These are phyloP conservation scores for Lagopus leucura DNA, from an alignment of 2,113 vertebrate species.

Conservation along the genomic window DNA sequence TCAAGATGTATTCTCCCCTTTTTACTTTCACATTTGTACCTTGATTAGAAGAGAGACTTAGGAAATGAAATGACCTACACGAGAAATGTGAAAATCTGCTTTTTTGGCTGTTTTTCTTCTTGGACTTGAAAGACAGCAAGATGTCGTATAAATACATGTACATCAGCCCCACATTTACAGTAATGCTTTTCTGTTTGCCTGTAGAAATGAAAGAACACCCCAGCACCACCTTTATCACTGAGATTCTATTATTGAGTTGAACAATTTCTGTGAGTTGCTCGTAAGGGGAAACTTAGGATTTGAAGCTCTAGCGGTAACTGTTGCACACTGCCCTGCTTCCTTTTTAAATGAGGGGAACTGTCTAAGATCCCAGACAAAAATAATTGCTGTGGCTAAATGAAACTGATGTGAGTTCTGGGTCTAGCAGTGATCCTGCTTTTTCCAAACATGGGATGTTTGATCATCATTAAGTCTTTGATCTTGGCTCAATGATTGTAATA, in stretches of 20 bases:
- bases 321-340: neutral
- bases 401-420: neutral
- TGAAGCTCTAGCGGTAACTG: neutral
- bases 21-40: neutral
- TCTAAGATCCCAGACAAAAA: neutral
- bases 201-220: neutral
- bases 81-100: neutral
- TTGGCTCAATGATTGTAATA: neutral
- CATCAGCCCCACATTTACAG: neutral
- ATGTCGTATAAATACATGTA: neutral
- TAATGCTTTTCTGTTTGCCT: neutral
- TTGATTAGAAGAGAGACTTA: neutral
- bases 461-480: conserved; percentile 9
- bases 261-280: neutral
- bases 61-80: neutral
- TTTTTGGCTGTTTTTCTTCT: neutral
- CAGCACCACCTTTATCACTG: neutral
- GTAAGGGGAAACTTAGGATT: neutral
- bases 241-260: neutral
- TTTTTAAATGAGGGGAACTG: neutral
- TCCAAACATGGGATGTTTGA: neutral
- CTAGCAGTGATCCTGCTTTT: neutral
- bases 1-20: neutral
- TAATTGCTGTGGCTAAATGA: neutral
- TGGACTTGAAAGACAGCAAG: neutral